Base-by-base conservation (phyloP, 1,140 invertebrate genomes). In the Pseudomyrmex concolor region DNA sequence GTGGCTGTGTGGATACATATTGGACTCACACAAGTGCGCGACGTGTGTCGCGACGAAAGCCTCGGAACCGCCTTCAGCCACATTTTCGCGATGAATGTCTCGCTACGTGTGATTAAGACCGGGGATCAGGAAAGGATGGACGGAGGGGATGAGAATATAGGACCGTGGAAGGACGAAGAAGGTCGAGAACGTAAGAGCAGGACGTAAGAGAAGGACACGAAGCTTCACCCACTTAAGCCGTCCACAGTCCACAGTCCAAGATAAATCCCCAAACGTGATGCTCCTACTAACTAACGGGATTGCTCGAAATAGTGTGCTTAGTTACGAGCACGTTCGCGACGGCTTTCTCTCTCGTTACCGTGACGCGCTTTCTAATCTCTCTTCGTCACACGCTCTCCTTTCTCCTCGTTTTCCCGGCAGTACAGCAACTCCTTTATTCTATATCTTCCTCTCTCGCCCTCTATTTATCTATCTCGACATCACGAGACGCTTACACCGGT, bases 191-290 rank as follows among this genome's bases (percentile, higher is more conserved):
- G n/a, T 51, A 84, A 77, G 81, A 83, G 62, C 7, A 72, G 60
- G 51, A 78, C 15, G 19, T 45, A 57, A 25, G 51, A 43, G 48
- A 12, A 68, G 63, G 25, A 77, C 54, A 22, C 54, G 76, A 68
- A 68, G 74, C 81, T 72, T 87, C 64, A 74, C 84, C 86, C 78
- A 87, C 86, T 87, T 90, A 90, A 89, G 84, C 85, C 83, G 76
- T 85, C 86, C 86, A 51, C 84, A 84, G 84, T 87, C 85, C 85
- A 73, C 76, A 81, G 81, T 86, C 70, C 84, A 84, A 89, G 89
- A 92, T 91, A 91, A 92, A 92, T 91, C 89, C 88, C 76, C 72
- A 84, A 63, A 91, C 91, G 90, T 91, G 91, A 85, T 80, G 73
- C 76, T 84, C 70, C 70, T 91, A 86, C 89, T 86, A 92, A 92